These are phyloP conservation scores for Nesoenas mayeri DNA, from an alignment of 2,113 vertebrate species.

Conservation along the genomic window DNA sequence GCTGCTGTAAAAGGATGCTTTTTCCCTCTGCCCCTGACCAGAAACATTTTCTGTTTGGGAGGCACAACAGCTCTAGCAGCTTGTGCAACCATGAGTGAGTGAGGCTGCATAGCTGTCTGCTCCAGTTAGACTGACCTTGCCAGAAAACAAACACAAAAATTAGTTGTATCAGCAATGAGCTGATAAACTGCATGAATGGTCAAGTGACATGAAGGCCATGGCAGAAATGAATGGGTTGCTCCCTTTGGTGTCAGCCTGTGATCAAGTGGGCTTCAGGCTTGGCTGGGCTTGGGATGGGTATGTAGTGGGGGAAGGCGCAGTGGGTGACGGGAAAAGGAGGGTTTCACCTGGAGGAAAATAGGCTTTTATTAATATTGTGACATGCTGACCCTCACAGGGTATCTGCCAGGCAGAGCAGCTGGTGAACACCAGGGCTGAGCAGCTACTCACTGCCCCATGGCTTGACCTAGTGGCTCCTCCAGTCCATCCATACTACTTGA, in stretches of 20 bases:
- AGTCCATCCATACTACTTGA: accelerated
- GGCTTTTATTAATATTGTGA: accelerated
- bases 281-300: neutral
- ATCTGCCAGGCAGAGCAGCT: neutral
- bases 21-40: neutral
- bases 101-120: neutral
- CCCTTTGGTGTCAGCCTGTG: neutral
- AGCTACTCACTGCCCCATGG: neutral
- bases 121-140: conserved; percentile 17
- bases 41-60: neutral
- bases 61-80: neutral
- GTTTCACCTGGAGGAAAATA: neutral
- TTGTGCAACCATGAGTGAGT: neutral
- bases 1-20: neutral
- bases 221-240: neutral
- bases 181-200: neutral
- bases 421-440: neutral
- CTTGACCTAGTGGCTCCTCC: neutral
- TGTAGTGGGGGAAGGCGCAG: accelerated
- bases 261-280: neutral
- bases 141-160: conserved; percentile 21
- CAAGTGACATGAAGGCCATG: neutral
- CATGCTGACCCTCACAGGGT: neutral
- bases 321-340: neutral
- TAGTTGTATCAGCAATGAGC: neutral